Evolutionary conservation across 2,797 vertebrate species (phyloP), one percentile per base, ranked within the genome.

Genomic region (Novumbra hubbsi): DNA sequence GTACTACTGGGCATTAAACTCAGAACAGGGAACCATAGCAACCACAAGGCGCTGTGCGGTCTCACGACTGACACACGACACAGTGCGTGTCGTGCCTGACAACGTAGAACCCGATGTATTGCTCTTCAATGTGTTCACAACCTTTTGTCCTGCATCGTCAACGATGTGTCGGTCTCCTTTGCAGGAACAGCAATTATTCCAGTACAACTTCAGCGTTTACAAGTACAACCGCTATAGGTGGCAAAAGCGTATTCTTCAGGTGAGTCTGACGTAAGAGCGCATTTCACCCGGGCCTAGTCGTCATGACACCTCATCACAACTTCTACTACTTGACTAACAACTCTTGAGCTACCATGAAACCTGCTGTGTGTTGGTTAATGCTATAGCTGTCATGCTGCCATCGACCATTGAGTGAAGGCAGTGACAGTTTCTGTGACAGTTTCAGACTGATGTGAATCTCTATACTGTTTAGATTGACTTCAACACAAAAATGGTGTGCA

Each of bases 231-330:
- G 86, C 55, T 94, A 92, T 78, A 88, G 93, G 52, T 94, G 93
- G 93, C 94, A 95, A 90, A 94, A 98, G 73, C 72, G 92, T 0
- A 90, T 95, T 74, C 78, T 96, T 68, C 92, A 95, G 94, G 92
- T 94, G 85, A 87, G 11, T 3, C 62, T 2, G 28, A 64, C 28
- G 16, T 30, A 1, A 14, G 60, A 1, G 12, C 27, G 27, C 27
- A 32, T 64, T 32, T 30, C 27, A 64, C 62, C 15, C 16, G 6
- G 27, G 24, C 14, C 32, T 28, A 8, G 28, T 5, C 12, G 50
- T 57, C 21, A 57, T 57, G 2, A 24, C 9, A 57, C 21, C 55
- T 57, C 7, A 21, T 57, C 3, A 57, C 3, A 21, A 57, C n/a
- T 57, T 52, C 16, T 52, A 17, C 5, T 17, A n/a, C n/a, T 55